phyloP scores from a whole-genome alignment of 2,797 vertebrate genomes.

The Thamnophis elegans region DNA sequence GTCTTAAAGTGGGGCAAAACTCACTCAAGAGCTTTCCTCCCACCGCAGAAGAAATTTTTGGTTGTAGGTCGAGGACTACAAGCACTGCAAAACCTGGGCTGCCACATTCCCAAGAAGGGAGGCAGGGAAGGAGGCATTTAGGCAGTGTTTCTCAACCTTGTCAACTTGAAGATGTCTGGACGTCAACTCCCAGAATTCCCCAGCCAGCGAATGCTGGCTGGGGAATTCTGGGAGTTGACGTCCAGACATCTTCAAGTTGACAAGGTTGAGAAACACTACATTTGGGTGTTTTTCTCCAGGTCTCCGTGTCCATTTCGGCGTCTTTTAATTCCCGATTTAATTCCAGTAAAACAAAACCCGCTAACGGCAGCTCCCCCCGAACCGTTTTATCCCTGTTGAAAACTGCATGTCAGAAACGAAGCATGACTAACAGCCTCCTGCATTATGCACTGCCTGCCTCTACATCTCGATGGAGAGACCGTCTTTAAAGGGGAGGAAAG shows the following conservation, averaged over 20 bases:
- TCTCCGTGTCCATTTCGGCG: background rate
- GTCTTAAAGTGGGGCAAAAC: background rate
- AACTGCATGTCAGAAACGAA: background rate
- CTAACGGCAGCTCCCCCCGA: background rate
- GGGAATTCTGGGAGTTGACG: no score
- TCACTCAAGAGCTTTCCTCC: background rate
- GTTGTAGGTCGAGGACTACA: background rate
- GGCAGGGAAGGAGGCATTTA: background rate
- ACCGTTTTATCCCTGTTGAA: background rate
- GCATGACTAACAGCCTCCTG: background rate
- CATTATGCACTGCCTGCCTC: background rate
- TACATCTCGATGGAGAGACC: background rate
- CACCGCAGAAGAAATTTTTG: background rate
- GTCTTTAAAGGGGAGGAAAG: no score
- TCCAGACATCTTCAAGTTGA: no score
- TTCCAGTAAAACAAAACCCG: background rate
- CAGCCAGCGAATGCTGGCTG: no score
- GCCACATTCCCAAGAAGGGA: fast-evolving
- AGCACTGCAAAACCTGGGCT: background rate
- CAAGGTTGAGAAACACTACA: no score
- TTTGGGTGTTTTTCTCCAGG: background rate
- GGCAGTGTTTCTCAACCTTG: no score
- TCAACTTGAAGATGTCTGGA: no score
- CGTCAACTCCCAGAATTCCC: no score
- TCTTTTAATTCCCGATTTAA: background rate